A percentile compares a stretch with the other conserved stretches of the same genome.
Evolutionary conservation across 1,140 invertebrate genomes (phyloP).

Genomic region (Calephelis nemesis): DNA sequence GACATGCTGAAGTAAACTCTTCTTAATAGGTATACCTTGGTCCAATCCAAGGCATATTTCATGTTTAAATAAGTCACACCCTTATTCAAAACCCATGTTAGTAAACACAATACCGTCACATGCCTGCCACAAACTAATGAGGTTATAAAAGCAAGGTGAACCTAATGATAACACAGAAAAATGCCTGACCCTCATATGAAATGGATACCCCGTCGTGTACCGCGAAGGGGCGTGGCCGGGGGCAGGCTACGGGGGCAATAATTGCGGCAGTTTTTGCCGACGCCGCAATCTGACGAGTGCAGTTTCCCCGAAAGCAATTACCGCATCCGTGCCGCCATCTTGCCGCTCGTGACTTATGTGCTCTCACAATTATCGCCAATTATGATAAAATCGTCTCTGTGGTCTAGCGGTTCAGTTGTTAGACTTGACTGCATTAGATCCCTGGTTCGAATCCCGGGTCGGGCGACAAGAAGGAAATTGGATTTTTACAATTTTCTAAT

Average conservation of each 20-base stretch:
- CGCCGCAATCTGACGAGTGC: constrained; percentile 42
- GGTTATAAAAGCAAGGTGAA: constrained; percentile 15
- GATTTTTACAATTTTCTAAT: no score
- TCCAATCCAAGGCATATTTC: not conserved
- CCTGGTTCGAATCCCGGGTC: no score
- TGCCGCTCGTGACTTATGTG: constrained; percentile 48
- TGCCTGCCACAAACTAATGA: constrained; percentile 5
- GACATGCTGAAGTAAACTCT: no score
- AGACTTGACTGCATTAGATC: no score
- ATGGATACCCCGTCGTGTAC: constrained; percentile 30
- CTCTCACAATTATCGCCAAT: constrained; percentile 50
- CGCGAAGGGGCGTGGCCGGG: constrained; percentile 26
- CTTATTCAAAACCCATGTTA: not conserved
- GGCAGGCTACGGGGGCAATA: constrained; percentile 36
- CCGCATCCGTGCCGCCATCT: constrained; percentile 67
- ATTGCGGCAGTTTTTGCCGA: constrained; percentile 49
- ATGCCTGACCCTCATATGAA: constrained; percentile 29
- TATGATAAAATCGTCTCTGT: constrained; percentile 36
- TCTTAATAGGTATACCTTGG: no score
- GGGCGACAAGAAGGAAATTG: no score
- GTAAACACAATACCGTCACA: not conserved
- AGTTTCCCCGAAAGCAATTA: constrained; percentile 69
- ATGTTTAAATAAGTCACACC: not conserved
- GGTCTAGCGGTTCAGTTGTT: no score
- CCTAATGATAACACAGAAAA: constrained; percentile 22